Conservation (phyloP, 1,140 invertebrate species). For the Brachionus rotundiformis region DNA sequence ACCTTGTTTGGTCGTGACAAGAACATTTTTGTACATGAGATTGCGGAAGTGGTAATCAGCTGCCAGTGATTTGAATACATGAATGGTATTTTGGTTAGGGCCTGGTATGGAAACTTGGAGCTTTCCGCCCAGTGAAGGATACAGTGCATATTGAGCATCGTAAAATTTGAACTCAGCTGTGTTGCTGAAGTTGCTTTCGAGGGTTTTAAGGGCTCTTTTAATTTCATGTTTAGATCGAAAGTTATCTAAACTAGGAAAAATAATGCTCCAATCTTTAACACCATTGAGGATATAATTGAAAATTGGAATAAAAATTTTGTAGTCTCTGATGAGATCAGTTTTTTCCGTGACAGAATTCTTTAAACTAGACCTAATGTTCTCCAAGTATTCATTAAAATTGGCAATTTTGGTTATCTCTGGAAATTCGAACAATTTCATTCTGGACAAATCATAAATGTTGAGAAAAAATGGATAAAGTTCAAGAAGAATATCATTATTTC, state of each 20-base stretch:
- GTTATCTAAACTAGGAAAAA: neutral
- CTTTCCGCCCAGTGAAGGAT: neutral
- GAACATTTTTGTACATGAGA: constrained; percentile 38
- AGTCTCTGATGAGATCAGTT: neutral
- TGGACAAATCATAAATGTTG: neutral
- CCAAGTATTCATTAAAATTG: neutral
- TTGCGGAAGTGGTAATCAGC: constrained; percentile 31
- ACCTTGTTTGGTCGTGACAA: neutral
- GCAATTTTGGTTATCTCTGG: neutral
- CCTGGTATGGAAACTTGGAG: neutral
- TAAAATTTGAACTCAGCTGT: neutral
- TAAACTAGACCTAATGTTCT: neutral
- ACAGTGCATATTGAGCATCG: constrained; percentile 14
- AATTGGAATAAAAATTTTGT: neutral
- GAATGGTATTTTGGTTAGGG: neutral
- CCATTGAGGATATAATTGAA: constrained; percentile 1
- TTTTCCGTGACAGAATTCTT: neutral
- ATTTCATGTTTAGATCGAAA: neutral
- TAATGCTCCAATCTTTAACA: neutral
- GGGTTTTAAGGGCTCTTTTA: neutral
- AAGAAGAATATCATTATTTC: neutral
- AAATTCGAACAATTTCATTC: neutral
- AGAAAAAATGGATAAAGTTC: neutral
- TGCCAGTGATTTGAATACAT: neutral
- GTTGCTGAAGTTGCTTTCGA: neutral